Evolutionary conservation across 2,888 invertebrate species (phyloP), one percentile per base, ranked within the genome.

Genomic region (Eugnorisma glareosa): DNA sequence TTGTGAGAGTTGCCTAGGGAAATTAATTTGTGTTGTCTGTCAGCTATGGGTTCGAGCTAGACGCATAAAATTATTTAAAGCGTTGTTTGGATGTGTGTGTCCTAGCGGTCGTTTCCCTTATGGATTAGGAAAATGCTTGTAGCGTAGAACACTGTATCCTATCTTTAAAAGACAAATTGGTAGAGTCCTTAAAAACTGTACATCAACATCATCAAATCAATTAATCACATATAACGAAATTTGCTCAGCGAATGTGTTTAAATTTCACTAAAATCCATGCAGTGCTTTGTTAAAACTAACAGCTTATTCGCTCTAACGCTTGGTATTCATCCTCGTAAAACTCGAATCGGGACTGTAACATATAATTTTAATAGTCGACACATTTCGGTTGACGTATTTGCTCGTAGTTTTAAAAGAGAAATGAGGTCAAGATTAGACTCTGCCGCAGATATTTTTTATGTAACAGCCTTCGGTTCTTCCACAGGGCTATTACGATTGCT

Each of bases 351-450:
- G 74, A 76, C 64, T 73, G 76, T 81, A 84, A 83, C 77, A 79
- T 81, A 86, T 83, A 78, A 83, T 86, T 87, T 86, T 87, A 85
- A 87, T 85, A 77, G 79, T 81, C 77, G 75, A 77, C 68, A 84
- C 61, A 83, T 84, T 86, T 81, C 83, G 73, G 73, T 81, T 82
- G 87, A 88, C 84, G 88, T 83, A 88, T 89, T 91, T 89, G 87
- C 88, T 90, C 88, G 89, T 84, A 86, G 83, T 91, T 91, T 89
- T 91, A 93, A 79, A 93, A 93, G 83, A 92, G 91, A 94, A 95
- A 93, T 92, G 90, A 89, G 95, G 95, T 94, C 95, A 94, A 94
- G 94, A 92, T 90, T 92, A 91, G 89, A 88, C 89, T 90, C 82
- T 86, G 86, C 86, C 86, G 84, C 43, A 69, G 72, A 73, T 67